Conservation (phyloP, 2,797 vertebrate species). For the Ctenochaetus hawaiiensis region DNA sequence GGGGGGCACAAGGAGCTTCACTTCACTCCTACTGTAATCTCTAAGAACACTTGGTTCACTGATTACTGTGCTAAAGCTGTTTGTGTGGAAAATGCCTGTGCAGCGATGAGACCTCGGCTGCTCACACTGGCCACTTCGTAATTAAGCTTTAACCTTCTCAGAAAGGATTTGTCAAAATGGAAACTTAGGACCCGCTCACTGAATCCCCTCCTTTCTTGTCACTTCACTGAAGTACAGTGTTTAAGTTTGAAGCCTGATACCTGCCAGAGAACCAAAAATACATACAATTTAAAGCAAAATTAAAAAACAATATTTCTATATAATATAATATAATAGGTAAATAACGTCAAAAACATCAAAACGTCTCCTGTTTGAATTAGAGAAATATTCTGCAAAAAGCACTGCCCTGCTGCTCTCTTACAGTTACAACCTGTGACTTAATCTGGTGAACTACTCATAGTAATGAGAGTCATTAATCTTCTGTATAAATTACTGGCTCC, state of each 20-base stretch:
- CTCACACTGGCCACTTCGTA: conserved; percentile 75
- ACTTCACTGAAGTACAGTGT: conserved; percentile 17
- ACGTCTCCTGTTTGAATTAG: conserved; percentile 20
- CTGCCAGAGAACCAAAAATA: conserved; percentile 24
- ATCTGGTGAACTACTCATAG: conserved; percentile 66
- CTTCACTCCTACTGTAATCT: conserved; percentile 74
- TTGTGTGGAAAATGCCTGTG: conserved; percentile 74
- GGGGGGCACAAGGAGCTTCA: conserved; percentile 45
- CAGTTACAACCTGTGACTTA: conserved; percentile 57
- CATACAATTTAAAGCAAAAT: neutral
- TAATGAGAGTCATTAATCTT: conserved; percentile 80
- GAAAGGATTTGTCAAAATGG: conserved; percentile 87
- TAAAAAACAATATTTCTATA: neutral
- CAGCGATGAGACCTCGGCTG: conserved; percentile 69
- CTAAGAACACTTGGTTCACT: conserved; percentile 79
- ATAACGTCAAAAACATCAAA: neutral
- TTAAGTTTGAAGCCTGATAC: conserved; percentile 42
- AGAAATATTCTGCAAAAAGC: conserved; percentile 31
- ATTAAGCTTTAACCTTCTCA: conserved; percentile 87
- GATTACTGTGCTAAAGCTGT: conserved; percentile 71
- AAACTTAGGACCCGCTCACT: conserved; percentile 74
- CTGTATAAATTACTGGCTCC: conserved; percentile 75
- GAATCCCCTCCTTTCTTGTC: conserved; percentile 36
- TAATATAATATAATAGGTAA: neutral
- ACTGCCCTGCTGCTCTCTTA: conserved; percentile 16